Percentiles rank a stretch among this genome's conserved stretches.
phyloP scores from a whole-genome alignment of 2,888 invertebrate species.

The Tricholauxania praeusta region DNA sequence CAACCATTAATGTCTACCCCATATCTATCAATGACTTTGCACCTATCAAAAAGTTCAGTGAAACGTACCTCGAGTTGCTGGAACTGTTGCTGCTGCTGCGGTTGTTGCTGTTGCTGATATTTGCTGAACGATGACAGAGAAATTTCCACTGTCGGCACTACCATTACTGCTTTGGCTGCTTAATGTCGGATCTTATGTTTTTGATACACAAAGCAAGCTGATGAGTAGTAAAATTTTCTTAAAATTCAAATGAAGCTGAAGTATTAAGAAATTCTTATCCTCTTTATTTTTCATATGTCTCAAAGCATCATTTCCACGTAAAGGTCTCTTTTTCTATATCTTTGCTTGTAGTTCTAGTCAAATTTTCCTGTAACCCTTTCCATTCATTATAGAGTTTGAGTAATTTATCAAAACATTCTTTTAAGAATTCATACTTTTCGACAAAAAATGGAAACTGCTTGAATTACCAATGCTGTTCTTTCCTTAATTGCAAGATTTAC shows the following conservation, averaged over 20 bases:
- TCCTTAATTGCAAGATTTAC: no score
- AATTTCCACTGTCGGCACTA: no score
- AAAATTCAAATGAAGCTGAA: not conserved
- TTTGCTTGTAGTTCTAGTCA: not conserved
- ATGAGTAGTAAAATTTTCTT: no score
- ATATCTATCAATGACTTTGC: not conserved
- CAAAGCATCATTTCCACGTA: constrained; percentile 7
- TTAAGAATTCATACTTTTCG: not conserved
- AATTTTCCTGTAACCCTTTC: not conserved
- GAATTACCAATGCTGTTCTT: no score
- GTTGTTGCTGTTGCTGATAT: not conserved
- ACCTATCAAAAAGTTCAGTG: no score
- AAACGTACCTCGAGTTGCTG: no score
- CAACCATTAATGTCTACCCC: not conserved
- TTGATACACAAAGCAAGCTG: no score
- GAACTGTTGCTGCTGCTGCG: no score
- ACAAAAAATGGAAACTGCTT: not conserved
- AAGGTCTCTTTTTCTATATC: not conserved
- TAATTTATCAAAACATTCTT: not conserved
- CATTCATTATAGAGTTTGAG: not conserved
- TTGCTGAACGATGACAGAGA: not conserved
- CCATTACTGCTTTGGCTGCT: no score
- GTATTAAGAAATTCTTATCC: not conserved
- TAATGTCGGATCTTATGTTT: no score
- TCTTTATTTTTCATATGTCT: not conserved